phyloP scores from a whole-genome alignment of 2,113 vertebrate species.

The Mesoclemmys tuberculata region DNA sequence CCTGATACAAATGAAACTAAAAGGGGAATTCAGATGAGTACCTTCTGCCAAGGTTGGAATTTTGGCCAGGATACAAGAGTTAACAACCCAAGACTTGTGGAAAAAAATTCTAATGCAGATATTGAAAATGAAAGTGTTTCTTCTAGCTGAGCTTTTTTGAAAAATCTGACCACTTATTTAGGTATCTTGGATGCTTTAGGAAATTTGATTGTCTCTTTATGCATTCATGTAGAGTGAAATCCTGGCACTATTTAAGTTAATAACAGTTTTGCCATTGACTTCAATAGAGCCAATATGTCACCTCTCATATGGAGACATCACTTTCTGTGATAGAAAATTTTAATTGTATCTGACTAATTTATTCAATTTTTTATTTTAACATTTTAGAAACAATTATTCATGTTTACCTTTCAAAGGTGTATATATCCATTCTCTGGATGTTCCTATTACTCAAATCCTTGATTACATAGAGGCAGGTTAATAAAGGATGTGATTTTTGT shows the following conservation, averaged over 20 bases:
- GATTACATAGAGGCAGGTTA: neutral
- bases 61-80: slow-evolving; percentile 61
- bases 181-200: slow-evolving; percentile 13
- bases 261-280: neutral
- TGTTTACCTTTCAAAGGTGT: neutral
- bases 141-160: slow-evolving; percentile 45
- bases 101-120: slow-evolving; percentile 51
- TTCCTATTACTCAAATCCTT: neutral
- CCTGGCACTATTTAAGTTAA: neutral
- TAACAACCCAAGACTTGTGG: slow-evolving; percentile 35
- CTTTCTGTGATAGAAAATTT: neutral
- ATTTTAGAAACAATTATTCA: neutral
- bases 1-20: slow-evolving; percentile 73
- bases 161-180: neutral
- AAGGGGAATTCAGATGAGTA: slow-evolving; percentile 73
- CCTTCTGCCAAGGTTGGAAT: slow-evolving; percentile 74
- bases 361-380: slow-evolving; percentile 7
- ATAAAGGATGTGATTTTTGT: neutral
- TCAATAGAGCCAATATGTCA: neutral
- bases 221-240: slow-evolving; percentile 46
- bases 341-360: neutral
- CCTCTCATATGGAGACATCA: neutral
- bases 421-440: neutral
- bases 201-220: slow-evolving; percentile 47
- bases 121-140: slow-evolving; percentile 73